Base-by-base conservation (phyloP, 1,140 invertebrate genomes). In the Drosophila virilis region DNA sequence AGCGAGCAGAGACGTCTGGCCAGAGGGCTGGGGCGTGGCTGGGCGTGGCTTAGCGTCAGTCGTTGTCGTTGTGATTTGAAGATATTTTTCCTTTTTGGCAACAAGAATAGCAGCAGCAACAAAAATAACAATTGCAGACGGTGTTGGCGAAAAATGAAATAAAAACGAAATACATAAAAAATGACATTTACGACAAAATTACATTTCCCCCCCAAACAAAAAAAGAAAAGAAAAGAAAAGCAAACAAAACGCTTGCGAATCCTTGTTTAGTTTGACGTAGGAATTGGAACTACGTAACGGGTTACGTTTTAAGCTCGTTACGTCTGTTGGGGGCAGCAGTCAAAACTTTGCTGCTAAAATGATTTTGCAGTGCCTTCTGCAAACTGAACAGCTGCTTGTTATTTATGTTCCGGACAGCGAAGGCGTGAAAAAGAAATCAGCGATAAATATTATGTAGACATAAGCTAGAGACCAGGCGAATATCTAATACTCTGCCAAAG, bases 181-280 rank as follows among this genome's bases (percentile, higher is more conserved):
- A 82, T 82, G 79, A 82, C 79, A 82, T 82, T 82, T 78, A 78
- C 79, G 79, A 78, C 79, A 82, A 82, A 82, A 82, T 82, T 82
- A 82, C 79, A 81, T 82, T 82, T 77, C 51, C 61, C 76, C 22
- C 22, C 1, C 22, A 28, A 28, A 22, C 1, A 17, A 17, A 2
- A 22, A 22, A 3, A 22, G 22, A 22, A 28, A 28, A 28, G 22
- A 28, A 28, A 28, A 28, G 22, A 28, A 69, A 67, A 69, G 73
- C 51, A 59, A 80, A 68, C 8, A 61, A 48, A 50, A n/a, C 33
- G 33, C 13, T 13, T 38, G 17, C 33, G 60, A 59, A 59, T 45
- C 35, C 46, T 51, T 50, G 60, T 46, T 51, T 13, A 37, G 60
- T 10, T 35, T 32, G 37, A 37, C 51, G n/a, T 45, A n/a, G 17